phyloP scores from a whole-genome alignment of 2,888 invertebrate genomes.

The Colostygia pectinataria region DNA sequence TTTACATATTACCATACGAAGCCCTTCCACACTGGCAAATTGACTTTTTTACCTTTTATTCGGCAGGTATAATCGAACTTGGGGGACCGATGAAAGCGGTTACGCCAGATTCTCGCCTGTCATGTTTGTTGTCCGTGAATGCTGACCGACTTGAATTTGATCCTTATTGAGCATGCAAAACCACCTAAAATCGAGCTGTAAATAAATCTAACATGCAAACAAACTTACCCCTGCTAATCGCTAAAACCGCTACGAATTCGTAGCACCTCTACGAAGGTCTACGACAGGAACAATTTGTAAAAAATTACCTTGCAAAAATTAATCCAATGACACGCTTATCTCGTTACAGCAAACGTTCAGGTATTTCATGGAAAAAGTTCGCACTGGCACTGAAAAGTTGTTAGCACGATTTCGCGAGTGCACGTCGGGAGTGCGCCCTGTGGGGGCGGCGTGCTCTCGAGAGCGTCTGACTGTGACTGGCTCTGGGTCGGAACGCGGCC shows the following conservation, averaged over 20 bases:
- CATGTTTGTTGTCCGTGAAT: slow-evolving; percentile 46
- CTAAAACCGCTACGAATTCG: slow-evolving; percentile 44
- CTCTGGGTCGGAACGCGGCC: slow-evolving; percentile 49
- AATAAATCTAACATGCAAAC: slow-evolving; percentile 25
- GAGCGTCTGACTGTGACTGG: slow-evolving; percentile 77
- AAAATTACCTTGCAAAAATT: slow-evolving; percentile 33
- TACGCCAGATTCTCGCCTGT: slow-evolving; percentile 59
- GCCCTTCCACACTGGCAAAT: slow-evolving; percentile 79
- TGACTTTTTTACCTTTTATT: slow-evolving; percentile 81
- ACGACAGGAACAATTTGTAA: slow-evolving; percentile 28
- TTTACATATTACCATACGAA: slow-evolving; percentile 76
- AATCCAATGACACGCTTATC: slow-evolving; percentile 37
- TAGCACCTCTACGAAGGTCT: slow-evolving; percentile 48
- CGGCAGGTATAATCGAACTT: slow-evolving; percentile 77
- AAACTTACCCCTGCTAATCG: slow-evolving; percentile 28
- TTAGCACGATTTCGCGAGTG: slow-evolving; percentile 66
- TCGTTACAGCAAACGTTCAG: slow-evolving; percentile 34
- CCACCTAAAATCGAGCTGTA: slow-evolving; percentile 31
- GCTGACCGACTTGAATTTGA: slow-evolving; percentile 42
- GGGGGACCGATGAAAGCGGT: slow-evolving; percentile 73
- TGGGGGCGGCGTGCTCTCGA: slow-evolving; percentile 77
- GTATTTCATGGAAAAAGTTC: slow-evolving; percentile 51
- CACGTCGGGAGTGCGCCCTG: slow-evolving; percentile 52
- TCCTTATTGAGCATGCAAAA: slow-evolving; percentile 41
- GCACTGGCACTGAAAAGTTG: slow-evolving; percentile 72